Conservation (phyloP, 2,888 invertebrate genomes). For the Dasypolia templi region DNA sequence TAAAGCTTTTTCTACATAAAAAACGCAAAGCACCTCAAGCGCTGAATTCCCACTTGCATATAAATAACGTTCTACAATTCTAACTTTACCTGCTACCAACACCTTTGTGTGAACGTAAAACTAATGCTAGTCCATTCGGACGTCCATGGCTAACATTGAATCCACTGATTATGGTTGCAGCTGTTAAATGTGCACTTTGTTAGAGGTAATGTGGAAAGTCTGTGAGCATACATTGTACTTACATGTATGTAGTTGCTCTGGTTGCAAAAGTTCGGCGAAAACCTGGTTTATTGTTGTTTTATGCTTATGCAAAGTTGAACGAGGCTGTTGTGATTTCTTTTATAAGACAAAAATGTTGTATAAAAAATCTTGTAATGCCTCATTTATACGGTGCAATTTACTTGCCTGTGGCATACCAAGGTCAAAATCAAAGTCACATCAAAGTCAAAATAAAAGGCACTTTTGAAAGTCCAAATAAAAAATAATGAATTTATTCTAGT, state of each 20-base stretch:
- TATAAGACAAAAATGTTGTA: too few relatives aligned
- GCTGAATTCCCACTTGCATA: constrained; percentile 38
- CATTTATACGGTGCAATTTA: not conserved
- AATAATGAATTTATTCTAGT: too few relatives aligned
- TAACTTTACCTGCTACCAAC: constrained; percentile 39
- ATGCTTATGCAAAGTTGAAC: not conserved
- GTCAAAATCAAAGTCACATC: too few relatives aligned
- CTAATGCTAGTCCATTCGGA: constrained; percentile 60
- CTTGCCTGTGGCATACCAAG: not conserved
- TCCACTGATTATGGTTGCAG: constrained; percentile 58
- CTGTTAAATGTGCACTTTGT: constrained; percentile 45
- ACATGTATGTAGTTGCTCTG: not conserved
- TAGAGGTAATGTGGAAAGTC: constrained; percentile 54
- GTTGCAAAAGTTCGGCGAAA: constrained; percentile 8
- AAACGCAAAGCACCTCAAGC: not conserved
- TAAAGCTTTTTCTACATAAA: not conserved
- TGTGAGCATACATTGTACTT: constrained; percentile 26
- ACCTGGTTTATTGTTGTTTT: constrained; percentile 17
- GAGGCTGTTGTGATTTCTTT: not conserved
- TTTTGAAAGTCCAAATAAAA: too few relatives aligned
- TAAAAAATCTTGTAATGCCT: too few relatives aligned
- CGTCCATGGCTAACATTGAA: constrained; percentile 52
- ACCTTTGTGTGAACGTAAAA: constrained; percentile 59
- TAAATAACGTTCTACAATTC: constrained; percentile 58
- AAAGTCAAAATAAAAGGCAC: too few relatives aligned